A percentile compares a stretch with the other conserved stretches of the same genome.
These are phyloP conservation scores for Apodemia hepburni DNA, from an alignment of 2,888 invertebrate species.

Conservation along the genomic window DNA sequence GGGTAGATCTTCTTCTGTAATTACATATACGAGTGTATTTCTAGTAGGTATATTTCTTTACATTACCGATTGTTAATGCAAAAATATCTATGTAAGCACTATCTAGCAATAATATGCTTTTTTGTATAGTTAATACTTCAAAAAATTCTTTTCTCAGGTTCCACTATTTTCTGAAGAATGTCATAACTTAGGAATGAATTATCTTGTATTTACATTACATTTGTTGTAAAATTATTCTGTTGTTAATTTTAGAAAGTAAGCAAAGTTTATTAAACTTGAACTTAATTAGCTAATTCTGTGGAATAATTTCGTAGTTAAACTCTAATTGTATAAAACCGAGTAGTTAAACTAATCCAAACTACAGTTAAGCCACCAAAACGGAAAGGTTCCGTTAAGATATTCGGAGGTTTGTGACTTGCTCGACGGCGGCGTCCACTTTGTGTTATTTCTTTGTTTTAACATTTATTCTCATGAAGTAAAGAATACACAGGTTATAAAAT, in stretches of 20 bases:
- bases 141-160: no score
- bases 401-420: slow-evolving; percentile 4
- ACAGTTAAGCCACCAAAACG: slow-evolving; percentile 14
- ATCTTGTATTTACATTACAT: neutral
- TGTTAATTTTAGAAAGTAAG: slow-evolving; percentile 10
- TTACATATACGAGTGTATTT: no score
- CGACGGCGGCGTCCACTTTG: neutral
- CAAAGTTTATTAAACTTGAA: slow-evolving; percentile 13
- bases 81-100: no score
- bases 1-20: no score
- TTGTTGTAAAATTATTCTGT: neutral
- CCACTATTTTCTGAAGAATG: no score
- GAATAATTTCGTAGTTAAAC: neutral
- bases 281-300: neutral
- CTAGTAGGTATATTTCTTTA: no score
- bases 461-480: neutral
- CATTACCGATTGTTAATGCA: no score
- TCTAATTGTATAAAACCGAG: neutral
- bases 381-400: slow-evolving; percentile 13
- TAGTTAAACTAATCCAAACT: slow-evolving; percentile 11
- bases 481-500: neutral
- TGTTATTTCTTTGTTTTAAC: neutral
- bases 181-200: neutral
- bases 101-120: no score
- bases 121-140: no score